Evolutionary conservation across 2,113 vertebrate species (phyloP), one percentile per base, ranked within the genome.

Genomic region (Arvicanthis niloticus): DNA sequence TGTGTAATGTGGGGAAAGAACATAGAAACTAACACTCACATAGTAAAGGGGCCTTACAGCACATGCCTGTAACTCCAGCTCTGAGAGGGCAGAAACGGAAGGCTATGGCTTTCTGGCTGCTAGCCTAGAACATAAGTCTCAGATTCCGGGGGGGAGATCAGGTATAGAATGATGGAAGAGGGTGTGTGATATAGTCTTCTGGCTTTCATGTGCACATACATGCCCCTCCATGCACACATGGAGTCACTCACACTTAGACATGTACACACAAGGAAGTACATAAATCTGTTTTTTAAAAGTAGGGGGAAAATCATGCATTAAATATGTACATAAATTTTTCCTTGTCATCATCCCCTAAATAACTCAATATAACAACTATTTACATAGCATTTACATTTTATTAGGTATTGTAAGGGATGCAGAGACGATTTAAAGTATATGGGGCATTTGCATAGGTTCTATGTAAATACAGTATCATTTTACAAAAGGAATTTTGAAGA

Each of bases 381-480:
- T 87, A 87, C 84, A 87, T 87, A 87, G 84, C 84, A 68, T 87
- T 87, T 87, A 87, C 84, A 87, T 87, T 87, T 87, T 68, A 68
- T 87, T 87, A 86, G 29, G 84, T 48, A 87, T 87, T 87, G 62
- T 87, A 51, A 87, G 62, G 62, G 51, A 87, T 87, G 84, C 62
- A 68, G 84, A 68, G 62, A 22, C 58, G 2, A 51, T 86, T 68
- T 86, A 86, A 86, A 86, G 62, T 48, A 68, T 87, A 68, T 68
- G 84, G 5, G 19, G 31, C 84, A 51, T 87, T 37, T 68, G 62
- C 62, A 68, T 87, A 68, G 84, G 84, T 87, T 87, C 68, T 68
- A 87, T 68, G 84, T 65, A 87, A 68, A 87, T 87, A 51, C 31
- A 37, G 12, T 68, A 13, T 48, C 42, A 48, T 51, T 51, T 60